Percentiles rank a stretch among this genome's conserved stretches.
These are phyloP conservation scores for Cylindroiulus punctatus DNA, from an alignment of 2,888 invertebrate genomes.

Conservation along the genomic window DNA sequence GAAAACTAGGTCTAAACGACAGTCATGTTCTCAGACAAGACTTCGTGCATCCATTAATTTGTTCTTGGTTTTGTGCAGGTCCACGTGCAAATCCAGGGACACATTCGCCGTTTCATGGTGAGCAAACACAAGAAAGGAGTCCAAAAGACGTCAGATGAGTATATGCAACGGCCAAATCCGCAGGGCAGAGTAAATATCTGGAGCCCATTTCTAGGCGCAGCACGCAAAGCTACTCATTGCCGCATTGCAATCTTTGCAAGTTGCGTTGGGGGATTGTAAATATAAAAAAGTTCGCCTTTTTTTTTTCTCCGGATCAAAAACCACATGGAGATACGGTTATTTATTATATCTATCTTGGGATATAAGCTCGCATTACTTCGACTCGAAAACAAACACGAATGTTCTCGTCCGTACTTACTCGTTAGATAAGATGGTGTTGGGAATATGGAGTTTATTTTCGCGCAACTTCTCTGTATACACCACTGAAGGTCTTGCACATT, in stretches of 20 bases:
- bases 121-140: background rate
- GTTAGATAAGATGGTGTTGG: slow-evolving; percentile 35
- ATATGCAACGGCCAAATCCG: slow-evolving; percentile 21
- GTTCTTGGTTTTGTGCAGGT: background rate
- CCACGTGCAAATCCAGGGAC: background rate
- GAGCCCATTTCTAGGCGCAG: slow-evolving; percentile 14
- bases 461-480: slow-evolving; percentile 12
- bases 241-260: slow-evolving; percentile 33
- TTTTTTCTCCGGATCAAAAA: slow-evolving; percentile 9
- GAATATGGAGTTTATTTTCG: slow-evolving; percentile 1
- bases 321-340: slow-evolving; percentile 42
- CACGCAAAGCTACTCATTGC: slow-evolving; percentile 29
- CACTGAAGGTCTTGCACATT: background rate
- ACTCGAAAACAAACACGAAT: slow-evolving; percentile 33
- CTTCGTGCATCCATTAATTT: background rate
- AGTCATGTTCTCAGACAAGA: too few relatives aligned
- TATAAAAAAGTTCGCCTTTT: background rate
- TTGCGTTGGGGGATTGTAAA: slow-evolving; percentile 45
- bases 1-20: too few relatives aligned
- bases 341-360: slow-evolving; percentile 47
- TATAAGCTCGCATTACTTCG: slow-evolving; percentile 43
- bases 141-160: background rate
- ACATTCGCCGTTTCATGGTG: background rate
- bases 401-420: slow-evolving; percentile 13
- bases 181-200: slow-evolving; percentile 31